Base-by-base conservation (phyloP, 2,797 vertebrate species). In the Danionella dracula region DNA sequence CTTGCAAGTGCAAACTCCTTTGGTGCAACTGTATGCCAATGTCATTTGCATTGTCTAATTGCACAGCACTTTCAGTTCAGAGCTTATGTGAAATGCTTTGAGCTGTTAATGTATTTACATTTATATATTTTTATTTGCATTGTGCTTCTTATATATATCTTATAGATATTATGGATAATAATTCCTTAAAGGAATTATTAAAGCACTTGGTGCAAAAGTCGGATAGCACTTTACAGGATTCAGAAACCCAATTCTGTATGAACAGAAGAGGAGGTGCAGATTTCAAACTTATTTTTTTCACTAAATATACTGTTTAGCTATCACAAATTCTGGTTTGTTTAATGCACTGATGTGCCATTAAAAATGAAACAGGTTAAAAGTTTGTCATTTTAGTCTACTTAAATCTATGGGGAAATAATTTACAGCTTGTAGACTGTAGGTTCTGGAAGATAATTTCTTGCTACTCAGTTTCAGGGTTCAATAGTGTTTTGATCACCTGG, bases 41-140 rank as follows among this genome's bases (percentile, higher is more conserved):
- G 23, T 65, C 42, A 55, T 37, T 45, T 37, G 31, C 50, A 27
- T 19, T 17, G 19, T 64, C 60, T 65, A 65, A 45, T 37, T 65
- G 62, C 45, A 40, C 15, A 34, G 37, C 11, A 16, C 40, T 32
- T 8, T 5, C n/a, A 65, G 17, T 45, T 45, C 62, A 37, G 29
- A 46, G 62, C n/a, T 46, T 46, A 10, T 55, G 13, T 27, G 31
- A 65, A 64, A 16, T 37, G 19, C 40, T 55, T 45, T 55, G 50
- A 55, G 40, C 19, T 37, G 17, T 54, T 64, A 23, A 42, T 54
- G n/a, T 8, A 27, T 45, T 35, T 54, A 23, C n/a, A n/a, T n/a
- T n/a, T n/a, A n/a, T n/a, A n/a, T n/a, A n/a, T n/a, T 45, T 20
- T 35, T 1, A 56, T 44, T 20, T 44, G 42, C 16, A 42, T 31